A percentile compares a stretch with the other conserved stretches of the same genome.
These are phyloP conservation scores for Sitobion miscanthi DNA, from an alignment of 1,140 invertebrate genomes.

Conservation along the genomic window DNA sequence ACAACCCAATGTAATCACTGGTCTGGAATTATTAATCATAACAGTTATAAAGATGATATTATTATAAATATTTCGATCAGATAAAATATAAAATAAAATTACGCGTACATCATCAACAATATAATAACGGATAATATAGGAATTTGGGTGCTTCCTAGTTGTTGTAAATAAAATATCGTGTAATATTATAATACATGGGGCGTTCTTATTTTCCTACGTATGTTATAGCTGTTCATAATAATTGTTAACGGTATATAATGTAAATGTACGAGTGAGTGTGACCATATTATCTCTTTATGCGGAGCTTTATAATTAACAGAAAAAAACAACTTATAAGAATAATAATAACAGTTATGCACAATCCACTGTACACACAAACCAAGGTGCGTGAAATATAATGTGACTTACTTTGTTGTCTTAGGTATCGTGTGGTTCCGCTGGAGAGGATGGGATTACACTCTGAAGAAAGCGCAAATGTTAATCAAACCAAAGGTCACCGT, in stretches of 20 bases:
- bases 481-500: conserved; percentile 76
- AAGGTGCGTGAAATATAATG: neutral
- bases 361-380: neutral
- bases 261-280: neutral
- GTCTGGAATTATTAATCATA: neutral
- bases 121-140: neutral
- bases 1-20: neutral
- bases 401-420: conserved; percentile 61
- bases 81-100: neutral
- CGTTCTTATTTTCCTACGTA: neutral
- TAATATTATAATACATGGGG: neutral
- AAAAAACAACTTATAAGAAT: neutral
- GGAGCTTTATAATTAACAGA: neutral
- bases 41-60: neutral
- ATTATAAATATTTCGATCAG: neutral
- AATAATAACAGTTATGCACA: neutral
- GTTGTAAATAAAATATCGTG: neutral
- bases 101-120: rapidly evolving
- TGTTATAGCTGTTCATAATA: neutral
- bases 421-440: conserved; percentile 93
- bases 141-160: neutral
- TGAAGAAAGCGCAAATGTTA: conserved; percentile 89
- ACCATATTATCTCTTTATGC: neutral
- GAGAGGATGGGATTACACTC: conserved; percentile 91
- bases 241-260: too few species aligned